Percentiles rank a stretch among this genome's conserved stretches.
phyloP scores from a whole-genome alignment of 2,888 invertebrate genomes.

The Habroteleia sp. region DNA sequence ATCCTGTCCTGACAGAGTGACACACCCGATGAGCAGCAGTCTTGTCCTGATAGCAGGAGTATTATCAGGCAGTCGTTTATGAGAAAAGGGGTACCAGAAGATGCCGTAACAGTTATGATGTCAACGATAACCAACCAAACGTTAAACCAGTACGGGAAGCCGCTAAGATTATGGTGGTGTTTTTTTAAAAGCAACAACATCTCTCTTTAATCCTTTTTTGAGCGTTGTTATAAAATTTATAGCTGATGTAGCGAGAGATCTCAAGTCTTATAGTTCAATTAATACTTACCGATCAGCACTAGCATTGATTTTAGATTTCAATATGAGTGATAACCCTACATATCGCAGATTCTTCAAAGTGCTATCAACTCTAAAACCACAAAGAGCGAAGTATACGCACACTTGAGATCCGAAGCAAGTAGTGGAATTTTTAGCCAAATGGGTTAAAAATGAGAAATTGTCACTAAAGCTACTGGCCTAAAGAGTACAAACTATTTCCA shows the following conservation, averaged over 20 bases:
- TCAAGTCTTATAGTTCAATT: too few species aligned
- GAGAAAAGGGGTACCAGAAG: background rate
- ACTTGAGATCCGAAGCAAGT: background rate
- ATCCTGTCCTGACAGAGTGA: constrained; percentile 22
- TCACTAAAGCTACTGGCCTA: background rate
- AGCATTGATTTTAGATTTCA: too few species aligned
- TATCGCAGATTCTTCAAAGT: too few species aligned
- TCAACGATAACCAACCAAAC: background rate
- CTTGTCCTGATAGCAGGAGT: constrained; percentile 6
- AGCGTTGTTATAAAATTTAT: background rate
- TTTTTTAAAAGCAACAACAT: background rate
- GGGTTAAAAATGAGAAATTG: background rate
- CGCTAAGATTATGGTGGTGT: background rate
- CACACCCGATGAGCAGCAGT: too few species aligned
- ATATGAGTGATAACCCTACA: too few species aligned
- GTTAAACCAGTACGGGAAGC: background rate
- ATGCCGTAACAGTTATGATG: background rate
- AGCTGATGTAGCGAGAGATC: background rate
- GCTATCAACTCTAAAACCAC: too few species aligned
- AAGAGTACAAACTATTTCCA: too few species aligned
- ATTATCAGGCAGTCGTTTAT: constrained; percentile 8
- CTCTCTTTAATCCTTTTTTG: background rate
- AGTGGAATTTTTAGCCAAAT: background rate
- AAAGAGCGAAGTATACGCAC: too few species aligned
- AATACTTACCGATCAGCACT: background rate